Evolutionary conservation across 1,140 invertebrate genomes (phyloP).

Genomic region (Drosophila simulans): DNA sequence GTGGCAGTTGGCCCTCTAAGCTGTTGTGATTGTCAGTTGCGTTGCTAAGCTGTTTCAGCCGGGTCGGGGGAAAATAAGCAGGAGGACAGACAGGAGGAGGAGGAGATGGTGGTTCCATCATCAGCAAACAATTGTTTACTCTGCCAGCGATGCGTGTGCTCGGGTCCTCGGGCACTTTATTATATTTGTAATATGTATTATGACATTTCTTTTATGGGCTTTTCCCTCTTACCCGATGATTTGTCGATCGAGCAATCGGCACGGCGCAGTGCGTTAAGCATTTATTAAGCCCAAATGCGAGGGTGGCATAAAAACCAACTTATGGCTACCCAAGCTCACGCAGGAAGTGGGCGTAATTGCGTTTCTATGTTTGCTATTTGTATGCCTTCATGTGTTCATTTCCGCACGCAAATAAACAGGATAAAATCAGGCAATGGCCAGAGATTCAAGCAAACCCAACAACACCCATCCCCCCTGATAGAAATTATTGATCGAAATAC

Average conservation of each 20-base stretch:
- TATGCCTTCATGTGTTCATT: conserved; percentile 76
- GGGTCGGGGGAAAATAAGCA: not conserved
- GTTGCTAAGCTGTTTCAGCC: conserved; percentile 46
- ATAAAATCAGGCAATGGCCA: conserved; percentile 46
- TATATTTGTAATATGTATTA: conserved; percentile 78
- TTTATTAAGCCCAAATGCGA: conserved; percentile 36
- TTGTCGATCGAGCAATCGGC: conserved; percentile 43
- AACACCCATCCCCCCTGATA: too few relatives aligned
- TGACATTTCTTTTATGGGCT: conserved; percentile 70
- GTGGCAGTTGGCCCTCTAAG: conserved; percentile 40
- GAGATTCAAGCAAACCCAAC: conserved; percentile 7
- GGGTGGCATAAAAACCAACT: conserved; percentile 41
- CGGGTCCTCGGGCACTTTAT: conserved; percentile 68
- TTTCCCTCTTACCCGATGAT: conserved; percentile 48
- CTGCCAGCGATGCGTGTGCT: conserved; percentile 30
- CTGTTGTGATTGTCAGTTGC: conserved; percentile 72
- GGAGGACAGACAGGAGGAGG: not conserved
- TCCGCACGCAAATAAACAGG: conserved; percentile 77
- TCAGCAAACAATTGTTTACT: conserved; percentile 74
- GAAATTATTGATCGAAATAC: conserved; percentile 33
- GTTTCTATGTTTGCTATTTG: conserved; percentile 76
- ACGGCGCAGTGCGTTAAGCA: conserved; percentile 35
- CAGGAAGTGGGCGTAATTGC: conserved; percentile 77
- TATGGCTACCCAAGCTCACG: conserved; percentile 1
- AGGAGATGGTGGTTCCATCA: conserved; percentile 6